Conservation (phyloP, 2,888 invertebrate species). For the Lasioglossum calceatum region DNA sequence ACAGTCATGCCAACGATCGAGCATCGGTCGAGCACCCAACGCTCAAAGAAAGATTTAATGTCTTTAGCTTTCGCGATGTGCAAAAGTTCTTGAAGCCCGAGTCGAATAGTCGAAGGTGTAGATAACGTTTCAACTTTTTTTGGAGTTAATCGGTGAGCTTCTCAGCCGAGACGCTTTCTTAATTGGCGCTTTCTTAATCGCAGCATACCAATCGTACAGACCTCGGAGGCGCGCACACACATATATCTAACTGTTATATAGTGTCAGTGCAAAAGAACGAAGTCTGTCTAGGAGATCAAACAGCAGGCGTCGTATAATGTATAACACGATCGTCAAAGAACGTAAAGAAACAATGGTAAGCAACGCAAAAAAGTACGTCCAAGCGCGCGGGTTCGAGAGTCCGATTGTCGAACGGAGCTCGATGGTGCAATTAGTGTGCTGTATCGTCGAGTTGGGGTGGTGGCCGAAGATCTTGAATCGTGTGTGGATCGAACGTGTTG, state of each 20-base stretch:
- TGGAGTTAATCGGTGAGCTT: neutral
- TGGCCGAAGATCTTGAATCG: neutral
- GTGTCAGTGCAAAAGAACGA: conserved; percentile 29
- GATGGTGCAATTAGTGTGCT: conserved; percentile 35
- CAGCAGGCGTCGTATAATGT: conserved; percentile 33
- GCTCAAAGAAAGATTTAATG: no score
- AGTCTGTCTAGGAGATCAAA: conserved; percentile 31
- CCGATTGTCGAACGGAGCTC: neutral
- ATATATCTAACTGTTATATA: conserved; percentile 11
- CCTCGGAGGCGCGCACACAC: neutral
- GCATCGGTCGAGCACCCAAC: no score
- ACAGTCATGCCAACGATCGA: no score
- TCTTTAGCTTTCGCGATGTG: no score
- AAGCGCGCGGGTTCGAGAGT: conserved; percentile 25
- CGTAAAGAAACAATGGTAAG: conserved; percentile 14
- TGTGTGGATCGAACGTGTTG: conserved; percentile 20
- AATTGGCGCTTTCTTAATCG: neutral
- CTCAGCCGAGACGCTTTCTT: neutral
- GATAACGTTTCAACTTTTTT: neutral
- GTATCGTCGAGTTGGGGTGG: neutral
- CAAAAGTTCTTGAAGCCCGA: no score
- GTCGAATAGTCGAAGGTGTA: no score
- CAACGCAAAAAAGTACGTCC: conserved; percentile 22
- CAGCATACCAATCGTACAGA: neutral
- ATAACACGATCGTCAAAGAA: conserved; percentile 16